phyloP scores from a whole-genome alignment of 2,888 invertebrate genomes.

The Orthosia incerta region DNA sequence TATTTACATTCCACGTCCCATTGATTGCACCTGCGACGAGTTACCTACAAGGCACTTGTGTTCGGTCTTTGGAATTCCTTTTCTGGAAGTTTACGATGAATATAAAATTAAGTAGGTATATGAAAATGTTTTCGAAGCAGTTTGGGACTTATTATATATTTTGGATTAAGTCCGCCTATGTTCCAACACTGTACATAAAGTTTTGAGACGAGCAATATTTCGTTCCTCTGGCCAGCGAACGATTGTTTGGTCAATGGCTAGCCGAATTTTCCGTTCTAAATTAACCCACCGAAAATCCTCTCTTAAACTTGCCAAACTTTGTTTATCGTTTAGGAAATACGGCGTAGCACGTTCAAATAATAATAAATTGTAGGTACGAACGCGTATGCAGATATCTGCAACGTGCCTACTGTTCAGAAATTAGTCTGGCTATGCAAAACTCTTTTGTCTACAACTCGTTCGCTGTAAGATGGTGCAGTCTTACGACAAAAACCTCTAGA shows the following conservation, averaged over 20 bases:
- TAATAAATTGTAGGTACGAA: slow-evolving; percentile 36
- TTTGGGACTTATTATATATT: too few relatives aligned
- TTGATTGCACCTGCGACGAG: too few relatives aligned
- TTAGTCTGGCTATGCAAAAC: slow-evolving; percentile 34
- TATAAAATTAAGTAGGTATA: background rate
- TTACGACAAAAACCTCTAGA: background rate
- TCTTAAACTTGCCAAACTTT: background rate
- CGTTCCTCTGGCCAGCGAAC: background rate
- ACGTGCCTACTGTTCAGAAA: slow-evolving; percentile 41
- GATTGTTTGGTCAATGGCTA: background rate
- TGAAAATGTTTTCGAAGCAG: background rate
- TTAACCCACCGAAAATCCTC: background rate
- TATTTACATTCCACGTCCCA: background rate
- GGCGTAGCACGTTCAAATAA: slow-evolving; percentile 17
- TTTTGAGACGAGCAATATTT: background rate
- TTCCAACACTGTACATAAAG: too few relatives aligned
- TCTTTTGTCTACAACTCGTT: slow-evolving; percentile 31
- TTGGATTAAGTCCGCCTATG: too few relatives aligned
- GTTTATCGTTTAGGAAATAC: background rate
- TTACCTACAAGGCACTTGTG: too few relatives aligned
- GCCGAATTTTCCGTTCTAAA: background rate
- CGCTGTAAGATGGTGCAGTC: slow-evolving; percentile 9
- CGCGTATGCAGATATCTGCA: slow-evolving; percentile 45
- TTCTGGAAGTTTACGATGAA: too few relatives aligned
- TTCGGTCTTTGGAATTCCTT: too few relatives aligned